phyloP scores from a whole-genome alignment of 2,797 vertebrate genomes.

The Apodemus agrarius region DNA sequence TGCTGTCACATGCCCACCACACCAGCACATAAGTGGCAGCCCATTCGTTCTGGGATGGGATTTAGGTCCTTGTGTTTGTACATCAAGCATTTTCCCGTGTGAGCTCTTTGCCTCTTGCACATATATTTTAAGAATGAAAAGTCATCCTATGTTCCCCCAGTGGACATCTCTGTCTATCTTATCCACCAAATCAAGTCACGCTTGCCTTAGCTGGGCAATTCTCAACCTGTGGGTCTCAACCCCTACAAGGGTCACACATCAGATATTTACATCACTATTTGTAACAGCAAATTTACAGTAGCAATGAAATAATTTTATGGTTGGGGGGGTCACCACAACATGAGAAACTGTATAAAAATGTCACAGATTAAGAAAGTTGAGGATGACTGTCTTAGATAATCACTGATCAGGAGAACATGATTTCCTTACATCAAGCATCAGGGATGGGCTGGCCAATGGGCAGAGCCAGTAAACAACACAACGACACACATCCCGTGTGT shows the following conservation, averaged over 20 bases:
- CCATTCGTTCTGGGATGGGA: neutral
- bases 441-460: neutral
- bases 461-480: neutral
- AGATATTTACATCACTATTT: neutral
- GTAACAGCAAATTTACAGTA: neutral
- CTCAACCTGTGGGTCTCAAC: neutral
- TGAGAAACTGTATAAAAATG: neutral
- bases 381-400: neutral
- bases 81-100: neutral
- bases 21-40: neutral
- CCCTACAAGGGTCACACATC: neutral
- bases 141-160: neutral
- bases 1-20: too few relatives aligned
- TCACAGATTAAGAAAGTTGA: neutral
- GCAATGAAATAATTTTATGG: neutral
- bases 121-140: conserved; percentile 9
- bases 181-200: conserved; percentile 5
- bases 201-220: neutral
- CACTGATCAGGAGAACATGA: neutral
- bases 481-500: neutral
- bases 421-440: neutral
- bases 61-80: neutral
- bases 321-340: neutral
- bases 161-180: neutral
- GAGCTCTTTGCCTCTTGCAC: neutral